A percentile compares a stretch with the other conserved stretches of the same genome.
These are phyloP conservation scores for Hymenochirus boettgeri DNA, from an alignment of 2,113 vertebrate genomes.

Conservation along the genomic window DNA sequence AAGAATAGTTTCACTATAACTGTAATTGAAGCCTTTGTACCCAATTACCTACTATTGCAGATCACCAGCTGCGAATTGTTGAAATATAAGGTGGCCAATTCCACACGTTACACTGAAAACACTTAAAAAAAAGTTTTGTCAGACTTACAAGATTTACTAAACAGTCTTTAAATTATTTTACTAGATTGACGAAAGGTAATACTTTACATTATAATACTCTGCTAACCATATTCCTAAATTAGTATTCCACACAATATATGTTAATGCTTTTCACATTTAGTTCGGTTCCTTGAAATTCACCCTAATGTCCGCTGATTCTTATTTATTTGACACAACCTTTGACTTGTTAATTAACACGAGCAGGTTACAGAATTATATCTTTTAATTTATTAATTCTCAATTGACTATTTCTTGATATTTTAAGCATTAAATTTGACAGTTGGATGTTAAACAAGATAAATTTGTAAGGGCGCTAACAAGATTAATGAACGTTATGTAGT, in stretches of 20 bases:
- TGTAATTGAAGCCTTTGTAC: too few relatives aligned
- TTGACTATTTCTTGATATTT: slow-evolving; percentile 36
- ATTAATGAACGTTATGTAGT: slow-evolving; percentile 38
- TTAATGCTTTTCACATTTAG: not conserved
- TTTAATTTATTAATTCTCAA: slow-evolving; percentile 40
- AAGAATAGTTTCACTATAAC: too few relatives aligned
- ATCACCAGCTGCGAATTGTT: too few relatives aligned
- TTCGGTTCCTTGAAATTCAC: slow-evolving; percentile 3
- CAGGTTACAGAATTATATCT: slow-evolving; percentile 32
- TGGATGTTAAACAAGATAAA: slow-evolving; percentile 39
- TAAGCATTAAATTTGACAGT: slow-evolving; percentile 40
- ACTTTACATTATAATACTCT: too few relatives aligned
- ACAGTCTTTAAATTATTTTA: too few relatives aligned
- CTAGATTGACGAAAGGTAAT: too few relatives aligned
- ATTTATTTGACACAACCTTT: slow-evolving; percentile 33
- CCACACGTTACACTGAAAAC: too few relatives aligned
- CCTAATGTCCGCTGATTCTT: slow-evolving; percentile 2
- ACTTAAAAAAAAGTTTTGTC: too few relatives aligned
- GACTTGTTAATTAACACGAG: slow-evolving; percentile 29
- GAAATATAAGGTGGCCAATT: too few relatives aligned
- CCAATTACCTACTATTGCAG: too few relatives aligned
- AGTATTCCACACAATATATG: not conserved
- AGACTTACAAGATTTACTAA: too few relatives aligned
- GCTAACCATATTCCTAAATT: not conserved
- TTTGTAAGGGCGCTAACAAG: slow-evolving; percentile 23